A percentile compares a stretch with the other conserved stretches of the same genome.
These are phyloP conservation scores for Carcina quercana DNA, from an alignment of 2,888 invertebrate genomes.

Conservation along the genomic window DNA sequence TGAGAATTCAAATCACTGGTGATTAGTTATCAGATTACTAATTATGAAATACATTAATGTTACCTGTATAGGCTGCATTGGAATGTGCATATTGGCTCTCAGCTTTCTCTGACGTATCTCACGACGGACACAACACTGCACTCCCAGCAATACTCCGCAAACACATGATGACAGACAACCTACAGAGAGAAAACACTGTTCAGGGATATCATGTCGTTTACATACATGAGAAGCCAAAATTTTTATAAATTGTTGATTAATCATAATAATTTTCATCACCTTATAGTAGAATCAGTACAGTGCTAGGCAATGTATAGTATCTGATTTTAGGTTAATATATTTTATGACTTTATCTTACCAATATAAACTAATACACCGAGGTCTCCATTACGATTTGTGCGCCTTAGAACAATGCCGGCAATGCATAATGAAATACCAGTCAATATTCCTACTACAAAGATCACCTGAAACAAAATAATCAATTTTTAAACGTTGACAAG, in stretches of 20 bases:
- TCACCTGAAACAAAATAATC: constrained; percentile 62
- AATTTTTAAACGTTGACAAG: neutral
- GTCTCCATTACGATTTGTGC: constrained; percentile 77
- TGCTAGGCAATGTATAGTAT: too few species aligned
- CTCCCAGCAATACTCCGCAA: constrained; percentile 75
- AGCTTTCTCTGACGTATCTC: constrained; percentile 58
- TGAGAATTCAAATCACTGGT: too few species aligned
- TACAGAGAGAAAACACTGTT: too few species aligned
- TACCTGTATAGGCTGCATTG: constrained; percentile 63
- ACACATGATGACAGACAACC: constrained; percentile 76
- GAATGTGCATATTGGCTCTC: constrained; percentile 57
- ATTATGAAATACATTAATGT: neutral
- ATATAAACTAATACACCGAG: constrained; percentile 80
- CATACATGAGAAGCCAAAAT: neutral
- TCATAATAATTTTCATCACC: too few species aligned
- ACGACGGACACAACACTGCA: constrained; percentile 77
- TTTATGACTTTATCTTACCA: too few species aligned
- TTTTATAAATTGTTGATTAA: too few species aligned
- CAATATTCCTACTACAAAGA: constrained; percentile 79
- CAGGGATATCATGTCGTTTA: too few species aligned
- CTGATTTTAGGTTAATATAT: too few species aligned
- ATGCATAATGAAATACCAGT: constrained; percentile 79
- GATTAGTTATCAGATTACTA: too few species aligned
- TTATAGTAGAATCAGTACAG: too few species aligned
- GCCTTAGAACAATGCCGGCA: constrained; percentile 77